These are phyloP conservation scores for Indri indri DNA, from an alignment of 2,113 vertebrate species.

Conservation along the genomic window DNA sequence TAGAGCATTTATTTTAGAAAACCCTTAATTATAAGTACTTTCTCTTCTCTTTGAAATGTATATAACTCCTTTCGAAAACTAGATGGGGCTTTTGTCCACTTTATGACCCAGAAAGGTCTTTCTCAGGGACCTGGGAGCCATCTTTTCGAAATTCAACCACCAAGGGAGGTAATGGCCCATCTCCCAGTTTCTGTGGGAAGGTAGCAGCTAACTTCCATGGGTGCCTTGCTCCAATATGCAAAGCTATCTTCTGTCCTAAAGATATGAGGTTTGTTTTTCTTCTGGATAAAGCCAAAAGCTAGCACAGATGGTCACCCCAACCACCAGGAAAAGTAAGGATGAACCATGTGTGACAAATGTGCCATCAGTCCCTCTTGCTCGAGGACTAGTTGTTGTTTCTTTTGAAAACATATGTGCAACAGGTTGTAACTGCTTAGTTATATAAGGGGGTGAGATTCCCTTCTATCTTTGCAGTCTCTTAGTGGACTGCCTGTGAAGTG, in stretches of 20 bases:
- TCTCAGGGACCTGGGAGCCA: background rate
- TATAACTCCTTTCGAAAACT: background rate
- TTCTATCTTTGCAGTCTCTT: background rate
- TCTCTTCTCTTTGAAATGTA: background rate
- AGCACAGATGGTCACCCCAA: background rate
- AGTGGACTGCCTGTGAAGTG: background rate
- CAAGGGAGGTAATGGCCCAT: background rate
- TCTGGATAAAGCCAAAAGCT: background rate
- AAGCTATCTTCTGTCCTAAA: background rate
- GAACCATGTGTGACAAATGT: background rate
- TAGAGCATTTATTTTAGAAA: background rate
- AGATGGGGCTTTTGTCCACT: background rate
- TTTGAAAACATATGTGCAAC: background rate
- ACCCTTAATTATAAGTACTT: background rate
- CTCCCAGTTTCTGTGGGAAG: background rate
- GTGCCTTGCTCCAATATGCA: background rate
- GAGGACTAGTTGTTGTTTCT: background rate
- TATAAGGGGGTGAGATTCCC: background rate
- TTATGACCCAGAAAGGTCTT: background rate
- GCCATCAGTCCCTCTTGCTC: background rate
- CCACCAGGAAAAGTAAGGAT: background rate
- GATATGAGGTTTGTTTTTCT: background rate
- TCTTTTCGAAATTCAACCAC: background rate
- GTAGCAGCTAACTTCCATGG: background rate
- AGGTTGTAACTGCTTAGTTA: background rate